These are phyloP conservation scores for Propithecus coquereli DNA, from an alignment of 2,113 vertebrate genomes.

Conservation along the genomic window DNA sequence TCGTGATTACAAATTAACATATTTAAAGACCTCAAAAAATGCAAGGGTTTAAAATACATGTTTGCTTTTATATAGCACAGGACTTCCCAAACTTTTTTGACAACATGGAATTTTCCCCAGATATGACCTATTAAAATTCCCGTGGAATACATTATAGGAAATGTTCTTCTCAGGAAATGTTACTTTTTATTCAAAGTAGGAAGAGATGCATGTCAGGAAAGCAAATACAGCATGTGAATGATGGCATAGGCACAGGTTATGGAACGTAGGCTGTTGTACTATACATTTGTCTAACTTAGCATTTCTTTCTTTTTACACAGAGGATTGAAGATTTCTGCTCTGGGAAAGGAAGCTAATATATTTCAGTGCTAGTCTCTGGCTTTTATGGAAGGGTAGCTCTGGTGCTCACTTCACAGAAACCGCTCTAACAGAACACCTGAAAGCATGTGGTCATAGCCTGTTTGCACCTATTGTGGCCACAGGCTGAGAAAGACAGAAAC, in stretches of 20 bases:
- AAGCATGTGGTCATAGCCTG: slow-evolving; percentile 43
- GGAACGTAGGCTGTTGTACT: not conserved
- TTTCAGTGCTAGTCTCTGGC: not conserved
- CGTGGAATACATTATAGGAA: not conserved
- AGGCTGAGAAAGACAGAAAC: slow-evolving; percentile 71
- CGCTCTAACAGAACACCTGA: not conserved
- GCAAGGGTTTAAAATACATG: not conserved
- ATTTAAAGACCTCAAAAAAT: not conserved
- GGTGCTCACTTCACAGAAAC: not conserved
- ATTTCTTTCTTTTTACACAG: not conserved
- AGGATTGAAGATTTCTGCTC: not conserved
- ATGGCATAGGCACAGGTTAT: not conserved
- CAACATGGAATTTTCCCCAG: not conserved
- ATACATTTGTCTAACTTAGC: not conserved
- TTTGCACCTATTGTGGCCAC: slow-evolving; percentile 64
- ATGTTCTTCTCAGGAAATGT: not conserved
- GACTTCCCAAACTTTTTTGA: not conserved
- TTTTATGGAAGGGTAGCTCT: not conserved
- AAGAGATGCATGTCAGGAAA: not conserved
- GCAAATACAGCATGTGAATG: not conserved
- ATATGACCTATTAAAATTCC: not conserved
- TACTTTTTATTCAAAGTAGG: not conserved
- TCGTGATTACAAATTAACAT: not conserved
- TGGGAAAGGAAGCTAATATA: not conserved
- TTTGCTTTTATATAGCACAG: not conserved